Conservation (phyloP, 2,113 vertebrate species). For the Nasalis larvatus region DNA sequence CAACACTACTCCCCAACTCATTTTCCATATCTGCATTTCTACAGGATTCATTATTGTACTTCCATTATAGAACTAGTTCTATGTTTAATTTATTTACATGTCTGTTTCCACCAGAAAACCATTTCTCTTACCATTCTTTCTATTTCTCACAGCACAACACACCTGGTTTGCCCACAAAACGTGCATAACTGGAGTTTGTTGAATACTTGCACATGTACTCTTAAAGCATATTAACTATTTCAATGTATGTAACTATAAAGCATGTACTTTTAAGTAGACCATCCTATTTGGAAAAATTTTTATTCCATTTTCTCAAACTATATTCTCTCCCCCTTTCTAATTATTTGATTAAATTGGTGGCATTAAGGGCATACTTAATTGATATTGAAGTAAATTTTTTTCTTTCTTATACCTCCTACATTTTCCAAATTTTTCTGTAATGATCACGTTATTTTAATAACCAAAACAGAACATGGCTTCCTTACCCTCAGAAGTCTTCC, state of each 20-base stretch:
- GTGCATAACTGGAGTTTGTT: background rate
- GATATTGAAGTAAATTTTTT: background rate
- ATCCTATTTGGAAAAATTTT: slow-evolving; percentile 20
- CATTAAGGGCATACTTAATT: background rate
- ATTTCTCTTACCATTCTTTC: slow-evolving; percentile 11
- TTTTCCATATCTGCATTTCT: background rate
- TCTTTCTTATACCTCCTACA: background rate
- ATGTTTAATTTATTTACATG: background rate
- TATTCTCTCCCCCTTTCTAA: background rate
- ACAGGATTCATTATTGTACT: background rate
- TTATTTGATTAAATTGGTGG: background rate
- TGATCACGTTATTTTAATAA: slow-evolving; percentile 10
- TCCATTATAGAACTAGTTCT: background rate
- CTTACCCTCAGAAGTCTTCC: background rate
- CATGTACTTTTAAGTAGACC: background rate
- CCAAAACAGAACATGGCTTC: background rate
- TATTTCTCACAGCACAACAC: background rate
- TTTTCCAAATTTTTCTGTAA: slow-evolving; percentile 36
- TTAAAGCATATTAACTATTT: background rate
- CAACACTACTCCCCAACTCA: background rate
- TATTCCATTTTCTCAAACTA: slow-evolving; percentile 8
- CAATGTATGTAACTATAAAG: background rate
- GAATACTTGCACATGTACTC: background rate
- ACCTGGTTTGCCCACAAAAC: background rate
- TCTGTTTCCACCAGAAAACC: background rate